phyloP scores from a whole-genome alignment of 2,797 vertebrate species.

The Ctenosaura bakeri region DNA sequence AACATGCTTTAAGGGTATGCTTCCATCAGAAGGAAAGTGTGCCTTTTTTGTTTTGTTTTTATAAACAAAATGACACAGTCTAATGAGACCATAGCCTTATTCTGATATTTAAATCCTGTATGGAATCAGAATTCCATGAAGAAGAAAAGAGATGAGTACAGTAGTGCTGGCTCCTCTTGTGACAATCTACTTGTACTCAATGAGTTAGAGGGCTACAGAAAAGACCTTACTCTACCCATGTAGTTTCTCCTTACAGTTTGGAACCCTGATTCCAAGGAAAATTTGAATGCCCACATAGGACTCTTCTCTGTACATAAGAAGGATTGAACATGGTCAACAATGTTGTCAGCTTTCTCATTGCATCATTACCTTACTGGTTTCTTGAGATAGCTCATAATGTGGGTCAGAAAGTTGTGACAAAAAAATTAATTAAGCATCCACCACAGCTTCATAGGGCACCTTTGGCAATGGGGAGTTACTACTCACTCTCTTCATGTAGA shows the following conservation, averaged over 20 bases:
- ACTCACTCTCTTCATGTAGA: neutral
- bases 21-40: neutral
- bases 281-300: neutral
- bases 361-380: neutral
- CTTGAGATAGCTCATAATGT: neutral
- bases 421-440: neutral
- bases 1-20: constrained; percentile 69
- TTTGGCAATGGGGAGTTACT: neutral
- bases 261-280: neutral
- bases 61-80: constrained; percentile 2
- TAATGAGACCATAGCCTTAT: constrained; percentile 7
- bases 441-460: too few species aligned
- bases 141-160: too few species aligned
- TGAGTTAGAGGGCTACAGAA: neutral
- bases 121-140: neutral
- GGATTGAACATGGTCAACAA: neutral
- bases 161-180: too few species aligned
- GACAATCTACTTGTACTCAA: neutral
- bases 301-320: neutral
- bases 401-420: neutral
- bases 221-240: neutral
- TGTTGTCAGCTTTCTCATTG: neutral
- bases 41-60: constrained; percentile 13
- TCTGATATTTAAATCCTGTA: neutral
- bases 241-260: neutral